A percentile compares a stretch with the other conserved stretches of the same genome.
phyloP scores from a whole-genome alignment of 2,113 vertebrate species.

The Diadophis punctatus region DNA sequence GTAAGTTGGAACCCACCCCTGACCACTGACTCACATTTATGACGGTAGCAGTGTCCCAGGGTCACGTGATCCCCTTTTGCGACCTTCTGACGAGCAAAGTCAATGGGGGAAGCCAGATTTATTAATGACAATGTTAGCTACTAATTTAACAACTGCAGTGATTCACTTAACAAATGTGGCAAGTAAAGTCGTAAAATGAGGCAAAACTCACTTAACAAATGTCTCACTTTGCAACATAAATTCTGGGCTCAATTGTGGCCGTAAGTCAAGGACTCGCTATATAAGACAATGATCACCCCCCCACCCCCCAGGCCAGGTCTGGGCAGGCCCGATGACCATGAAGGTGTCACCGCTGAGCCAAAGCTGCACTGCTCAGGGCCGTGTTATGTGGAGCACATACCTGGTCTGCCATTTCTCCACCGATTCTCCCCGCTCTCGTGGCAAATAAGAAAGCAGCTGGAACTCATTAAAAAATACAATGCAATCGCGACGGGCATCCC shows the following conservation, averaged over 20 bases:
- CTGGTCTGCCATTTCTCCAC: conserved; percentile 89
- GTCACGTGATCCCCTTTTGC: background rate
- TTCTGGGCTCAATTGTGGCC: background rate
- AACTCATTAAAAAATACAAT: conserved; percentile 91
- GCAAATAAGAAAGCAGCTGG: conserved; percentile 82
- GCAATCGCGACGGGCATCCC: conserved; percentile 86
- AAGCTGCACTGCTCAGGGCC: background rate
- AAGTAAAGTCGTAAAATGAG: background rate
- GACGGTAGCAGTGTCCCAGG: background rate
- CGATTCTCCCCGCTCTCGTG: conserved; percentile 81
- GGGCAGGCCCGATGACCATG: no score
- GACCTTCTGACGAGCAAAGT: background rate
- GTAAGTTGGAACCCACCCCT: no score
- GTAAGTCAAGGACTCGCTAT: background rate
- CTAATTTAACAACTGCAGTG: background rate
- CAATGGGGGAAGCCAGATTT: background rate
- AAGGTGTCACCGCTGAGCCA: background rate
- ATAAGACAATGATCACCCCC: background rate
- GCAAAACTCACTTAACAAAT: background rate
- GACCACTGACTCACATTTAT: background rate
- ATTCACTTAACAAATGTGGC: background rate
- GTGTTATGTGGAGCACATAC: conserved; percentile 43
- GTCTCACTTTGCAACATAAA: background rate
- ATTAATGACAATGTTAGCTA: background rate
- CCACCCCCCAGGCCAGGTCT: background rate